phyloP scores from a whole-genome alignment of 2,113 vertebrate genomes.

The Abramis brama region DNA sequence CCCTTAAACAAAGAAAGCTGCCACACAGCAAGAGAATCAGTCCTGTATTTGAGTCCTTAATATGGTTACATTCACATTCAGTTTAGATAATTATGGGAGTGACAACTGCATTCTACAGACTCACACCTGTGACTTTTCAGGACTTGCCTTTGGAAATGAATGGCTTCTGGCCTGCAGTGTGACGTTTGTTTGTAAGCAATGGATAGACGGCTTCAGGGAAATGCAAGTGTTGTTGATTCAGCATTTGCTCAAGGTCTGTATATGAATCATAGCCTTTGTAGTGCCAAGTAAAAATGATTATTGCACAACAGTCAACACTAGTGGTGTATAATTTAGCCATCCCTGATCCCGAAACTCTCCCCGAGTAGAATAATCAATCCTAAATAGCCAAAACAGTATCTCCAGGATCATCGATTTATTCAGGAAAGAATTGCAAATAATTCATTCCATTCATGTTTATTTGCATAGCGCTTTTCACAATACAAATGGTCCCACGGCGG shows the following conservation, averaged over 20 bases:
- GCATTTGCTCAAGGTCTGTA: not conserved
- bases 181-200: not conserved
- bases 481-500: not conserved
- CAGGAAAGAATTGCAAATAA: not conserved
- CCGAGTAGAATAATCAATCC: not conserved
- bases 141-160: not conserved
- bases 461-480: not conserved
- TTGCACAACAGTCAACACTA: slow-evolving; percentile 19
- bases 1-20: no score
- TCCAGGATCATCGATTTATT: not conserved
- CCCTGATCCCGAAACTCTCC: not conserved
- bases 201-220: not conserved
- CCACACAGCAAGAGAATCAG: no score
- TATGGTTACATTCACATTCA: no score
- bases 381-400: not conserved
- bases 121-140: no score
- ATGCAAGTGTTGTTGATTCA: not conserved
- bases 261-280: not conserved
- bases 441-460: not conserved
- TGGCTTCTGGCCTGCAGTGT: not conserved
- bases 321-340: slow-evolving; percentile 18
- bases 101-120: no score
- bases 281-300: not conserved
- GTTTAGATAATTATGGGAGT: no score
- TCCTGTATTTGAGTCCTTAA: no score